A percentile compares a stretch with the other conserved stretches of the same genome.
Conservation (phyloP, 2,888 invertebrate species). For the Therioaphis trifolii region DNA sequence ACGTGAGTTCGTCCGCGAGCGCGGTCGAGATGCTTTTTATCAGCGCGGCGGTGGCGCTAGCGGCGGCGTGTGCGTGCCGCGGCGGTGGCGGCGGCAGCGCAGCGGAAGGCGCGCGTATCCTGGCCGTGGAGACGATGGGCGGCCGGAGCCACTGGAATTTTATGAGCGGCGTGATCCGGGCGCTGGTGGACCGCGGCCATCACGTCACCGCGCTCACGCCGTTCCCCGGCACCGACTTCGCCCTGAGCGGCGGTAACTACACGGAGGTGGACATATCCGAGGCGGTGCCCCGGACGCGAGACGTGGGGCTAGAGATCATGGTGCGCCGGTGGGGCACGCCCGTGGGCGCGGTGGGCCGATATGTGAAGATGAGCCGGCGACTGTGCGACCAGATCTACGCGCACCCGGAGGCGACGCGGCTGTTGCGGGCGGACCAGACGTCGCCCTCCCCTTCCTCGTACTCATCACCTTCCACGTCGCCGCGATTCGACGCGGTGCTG, state of each 20-base stretch:
- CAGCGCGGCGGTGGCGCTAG: background rate
- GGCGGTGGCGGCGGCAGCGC: background rate
- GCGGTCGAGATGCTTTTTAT: no score
- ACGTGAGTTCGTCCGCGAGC: no score
- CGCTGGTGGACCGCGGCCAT: background rate
- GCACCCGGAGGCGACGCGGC: background rate
- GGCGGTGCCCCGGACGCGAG: background rate
- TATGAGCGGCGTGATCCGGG: background rate
- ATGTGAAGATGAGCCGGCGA: background rate
- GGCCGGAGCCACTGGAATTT: background rate
- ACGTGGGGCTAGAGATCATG: no score
- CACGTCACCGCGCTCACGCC: conserved; percentile 6
- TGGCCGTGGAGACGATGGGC: background rate
- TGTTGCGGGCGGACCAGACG: background rate
- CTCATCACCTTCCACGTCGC: background rate
- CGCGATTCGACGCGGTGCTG: background rate
- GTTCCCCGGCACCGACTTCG: background rate
- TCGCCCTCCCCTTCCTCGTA: no score
- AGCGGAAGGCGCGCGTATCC: background rate
- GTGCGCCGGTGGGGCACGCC: no score
- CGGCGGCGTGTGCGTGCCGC: background rate
- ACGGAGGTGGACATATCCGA: background rate
- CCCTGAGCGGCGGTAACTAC: background rate
- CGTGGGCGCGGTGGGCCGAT: background rate
- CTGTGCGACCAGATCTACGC: background rate